A percentile compares a stretch with the other conserved stretches of the same genome.
Evolutionary conservation across 2,888 invertebrate species (phyloP).

Genomic region (Subacronicta megacephala): DNA sequence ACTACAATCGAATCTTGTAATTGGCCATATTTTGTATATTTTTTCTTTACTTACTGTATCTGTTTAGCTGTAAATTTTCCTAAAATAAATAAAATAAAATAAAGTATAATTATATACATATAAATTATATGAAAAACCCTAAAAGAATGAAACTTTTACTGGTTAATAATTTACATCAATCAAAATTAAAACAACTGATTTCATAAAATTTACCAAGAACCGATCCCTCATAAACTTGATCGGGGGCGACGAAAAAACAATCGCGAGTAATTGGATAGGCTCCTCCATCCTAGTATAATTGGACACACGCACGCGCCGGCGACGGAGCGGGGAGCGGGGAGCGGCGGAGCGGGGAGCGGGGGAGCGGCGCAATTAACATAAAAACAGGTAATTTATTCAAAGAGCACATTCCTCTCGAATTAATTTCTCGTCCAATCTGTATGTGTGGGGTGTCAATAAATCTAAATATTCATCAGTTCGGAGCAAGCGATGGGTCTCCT

Average conservation of each 20-base stretch:
- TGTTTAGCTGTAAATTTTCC: too few species aligned
- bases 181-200: slow-evolving; percentile 36
- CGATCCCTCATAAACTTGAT: slow-evolving; percentile 51
- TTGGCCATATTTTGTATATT: too few species aligned
- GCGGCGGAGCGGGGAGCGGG: slow-evolving; percentile 13
- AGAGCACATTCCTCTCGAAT: slow-evolving; percentile 60
- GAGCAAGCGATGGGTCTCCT: slow-evolving; percentile 44
- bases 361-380: slow-evolving; percentile 55
- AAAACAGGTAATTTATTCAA: slow-evolving; percentile 71
- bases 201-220: slow-evolving; percentile 32
- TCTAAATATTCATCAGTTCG: slow-evolving; percentile 74
- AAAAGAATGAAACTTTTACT: too few species aligned
- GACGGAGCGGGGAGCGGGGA: slow-evolving; percentile 14
- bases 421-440: slow-evolving; percentile 60
- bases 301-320: slow-evolving; percentile 42
- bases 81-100: too few species aligned
- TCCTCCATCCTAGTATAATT: slow-evolving; percentile 53
- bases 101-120: too few species aligned
- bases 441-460: slow-evolving; percentile 68
- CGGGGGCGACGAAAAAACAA: slow-evolving; percentile 46
- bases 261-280: slow-evolving; percentile 58
- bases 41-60: too few species aligned
- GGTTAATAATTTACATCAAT: slow-evolving; percentile 16
- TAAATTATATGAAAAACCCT: too few species aligned
- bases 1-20: too few species aligned